These are phyloP conservation scores for Peromyscus maniculatus DNA, from an alignment of 2,113 vertebrate genomes.

Conservation along the genomic window DNA sequence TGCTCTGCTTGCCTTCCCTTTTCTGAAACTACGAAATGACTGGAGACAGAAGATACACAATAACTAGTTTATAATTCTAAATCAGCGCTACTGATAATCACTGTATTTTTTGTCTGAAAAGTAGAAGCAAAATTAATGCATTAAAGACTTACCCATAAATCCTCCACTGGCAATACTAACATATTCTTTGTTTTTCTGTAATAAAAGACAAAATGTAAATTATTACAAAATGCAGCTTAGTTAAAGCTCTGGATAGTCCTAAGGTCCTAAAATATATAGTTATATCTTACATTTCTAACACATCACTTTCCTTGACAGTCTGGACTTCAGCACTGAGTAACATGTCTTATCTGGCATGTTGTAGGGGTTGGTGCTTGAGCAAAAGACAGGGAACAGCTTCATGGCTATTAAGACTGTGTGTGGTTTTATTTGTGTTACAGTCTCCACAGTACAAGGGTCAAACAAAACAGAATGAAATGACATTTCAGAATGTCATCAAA, in stretches of 20 bases:
- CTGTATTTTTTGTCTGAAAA: conserved; percentile 25
- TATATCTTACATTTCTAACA: conserved; percentile 26
- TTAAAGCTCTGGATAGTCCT: conserved; percentile 31
- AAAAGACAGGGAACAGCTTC: background rate
- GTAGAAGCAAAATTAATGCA: conserved; percentile 59
- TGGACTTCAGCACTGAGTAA: background rate
- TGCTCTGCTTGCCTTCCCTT: background rate
- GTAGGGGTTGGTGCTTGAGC: background rate
- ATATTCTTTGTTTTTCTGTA: conserved; percentile 99
- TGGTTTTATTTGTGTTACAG: background rate
- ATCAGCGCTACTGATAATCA: background rate
- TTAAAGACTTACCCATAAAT: conserved; percentile 95
- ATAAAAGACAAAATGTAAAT: conserved; percentile 79
- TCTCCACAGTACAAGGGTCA: background rate
- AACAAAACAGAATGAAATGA: conserved; percentile 9
- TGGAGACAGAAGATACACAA: conserved; percentile 7
- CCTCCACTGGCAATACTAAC: conserved; percentile 99
- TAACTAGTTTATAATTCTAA: conserved; percentile 36
- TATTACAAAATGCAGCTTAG: conserved; percentile 51
- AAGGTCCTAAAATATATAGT: background rate
- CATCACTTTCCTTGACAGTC: conserved; percentile 14
- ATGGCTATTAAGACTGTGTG: background rate
- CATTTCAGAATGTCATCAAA: background rate
- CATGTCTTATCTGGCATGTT: background rate
- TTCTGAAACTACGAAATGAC: conserved; percentile 32